Base-by-base conservation (phyloP, 2,113 vertebrate genomes). In the Baryphthengus martii region DNA sequence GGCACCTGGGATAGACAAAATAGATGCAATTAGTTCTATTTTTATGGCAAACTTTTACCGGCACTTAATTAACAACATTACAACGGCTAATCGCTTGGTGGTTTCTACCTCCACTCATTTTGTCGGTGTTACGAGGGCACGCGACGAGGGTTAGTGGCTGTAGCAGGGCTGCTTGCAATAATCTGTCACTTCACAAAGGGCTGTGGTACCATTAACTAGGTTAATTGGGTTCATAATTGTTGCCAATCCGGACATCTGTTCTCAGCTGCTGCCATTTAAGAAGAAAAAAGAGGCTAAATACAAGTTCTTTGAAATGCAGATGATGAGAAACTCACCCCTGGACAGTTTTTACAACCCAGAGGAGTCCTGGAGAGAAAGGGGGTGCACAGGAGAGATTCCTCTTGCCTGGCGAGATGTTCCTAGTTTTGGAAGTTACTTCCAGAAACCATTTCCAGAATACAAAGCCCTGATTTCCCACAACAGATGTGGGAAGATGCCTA, bases 181-280 rank as follows among this genome's bases (percentile, higher is more conserved):
- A 97, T 96, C 95, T 4, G 8, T 95, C 97, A 89, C 88, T 92
- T 75, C 74, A 40, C 35, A 17, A 49, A 89, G 85, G 92, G 94
- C 90, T 91, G 49, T 28, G 66, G 56, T 80, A 90, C 94, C 89
- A 92, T 96, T 97, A 96, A 25, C 79, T 89, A 88, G 94, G 97
- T 97, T 97, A 97, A 97, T 97, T 97, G 90, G 90, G 90, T 96
- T 95, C 94, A 93, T 84, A 88, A 84, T 53, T 92, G 80, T 11
- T 94, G 95, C 85, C 79, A 89, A 3, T 89, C 63, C 39, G 31
- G 85, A 96, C 92, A 95, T 92, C 96, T 92, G 85, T 72, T 87
- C 94, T 96, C 85, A 80, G 89, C 47, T 87, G 63, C 89, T 68
- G 83, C 53, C 59, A 21, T 55, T 81, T 63, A 21, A 62, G 72